Conservation (phyloP, 1,140 invertebrate genomes). For the Galleria mellonella region DNA sequence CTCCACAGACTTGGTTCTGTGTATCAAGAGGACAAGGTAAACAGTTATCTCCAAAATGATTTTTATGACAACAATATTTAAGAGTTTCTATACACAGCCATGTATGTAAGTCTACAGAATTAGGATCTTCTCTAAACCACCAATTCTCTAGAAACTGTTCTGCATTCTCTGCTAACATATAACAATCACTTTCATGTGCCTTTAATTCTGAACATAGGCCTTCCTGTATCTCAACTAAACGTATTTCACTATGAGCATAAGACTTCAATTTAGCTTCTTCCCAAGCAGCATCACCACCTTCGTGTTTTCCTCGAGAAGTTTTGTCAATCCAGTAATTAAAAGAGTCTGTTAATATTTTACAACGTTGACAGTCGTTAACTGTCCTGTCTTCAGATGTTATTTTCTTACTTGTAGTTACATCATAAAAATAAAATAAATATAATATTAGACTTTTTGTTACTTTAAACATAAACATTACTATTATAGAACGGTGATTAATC, state of each 20-base stretch:
- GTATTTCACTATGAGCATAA: conserved; percentile 92
- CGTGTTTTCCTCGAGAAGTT: conserved; percentile 94
- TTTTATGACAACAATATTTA: conserved; percentile 89
- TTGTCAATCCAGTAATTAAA: conserved; percentile 78
- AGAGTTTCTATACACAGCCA: conserved; percentile 91
- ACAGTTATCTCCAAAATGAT: conserved; percentile 91
- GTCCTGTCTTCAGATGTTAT: conserved; percentile 40
- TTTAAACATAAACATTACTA: no score
- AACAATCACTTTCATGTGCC: conserved; percentile 84
- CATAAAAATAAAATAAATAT: background rate
- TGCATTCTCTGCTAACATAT: conserved; percentile 86
- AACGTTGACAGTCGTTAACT: conserved; percentile 41
- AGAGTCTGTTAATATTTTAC: conserved; percentile 50
- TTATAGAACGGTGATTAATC: no score
- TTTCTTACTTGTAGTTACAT: conserved; percentile 3
- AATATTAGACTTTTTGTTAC: background rate
- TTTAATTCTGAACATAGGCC: conserved; percentile 79
- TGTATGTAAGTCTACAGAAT: conserved; percentile 78
- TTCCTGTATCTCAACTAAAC: conserved; percentile 96
- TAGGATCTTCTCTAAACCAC: conserved; percentile 88
- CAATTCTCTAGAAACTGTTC: conserved; percentile 91
- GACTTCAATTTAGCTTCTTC: conserved; percentile 94
- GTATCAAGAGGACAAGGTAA: conserved; percentile 85
- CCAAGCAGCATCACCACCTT: conserved; percentile 98
- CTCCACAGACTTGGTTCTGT: conserved; percentile 83